Evolutionary conservation across 1,140 invertebrate genomes (phyloP).

Genomic region (Acromyrmex heyeri): DNA sequence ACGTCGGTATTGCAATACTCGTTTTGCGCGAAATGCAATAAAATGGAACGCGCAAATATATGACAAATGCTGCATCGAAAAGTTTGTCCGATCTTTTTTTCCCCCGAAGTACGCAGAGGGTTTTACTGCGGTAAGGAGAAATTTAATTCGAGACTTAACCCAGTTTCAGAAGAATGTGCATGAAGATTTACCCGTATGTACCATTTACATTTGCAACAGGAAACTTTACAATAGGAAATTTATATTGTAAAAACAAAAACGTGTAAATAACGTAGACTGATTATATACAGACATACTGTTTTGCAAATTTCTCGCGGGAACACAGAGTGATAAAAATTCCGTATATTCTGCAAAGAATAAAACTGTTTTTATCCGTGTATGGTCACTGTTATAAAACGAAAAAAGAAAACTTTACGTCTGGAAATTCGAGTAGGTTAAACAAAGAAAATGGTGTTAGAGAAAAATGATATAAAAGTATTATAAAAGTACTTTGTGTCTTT

Average conservation of each 20-base stretch:
- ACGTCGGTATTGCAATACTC: constrained; percentile 21
- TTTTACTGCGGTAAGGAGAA: constrained; percentile 48
- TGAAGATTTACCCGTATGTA: constrained; percentile 38
- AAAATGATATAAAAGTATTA: neutral
- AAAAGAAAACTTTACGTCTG: neutral
- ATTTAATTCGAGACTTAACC: constrained; percentile 77
- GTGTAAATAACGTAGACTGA: constrained; percentile 4
- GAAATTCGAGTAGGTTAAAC: constrained; percentile 25
- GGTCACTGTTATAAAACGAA: neutral
- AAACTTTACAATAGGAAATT: constrained; percentile 31
- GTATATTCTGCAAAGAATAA: neutral
- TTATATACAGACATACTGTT: constrained; percentile 3
- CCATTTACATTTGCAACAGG: constrained; percentile 26
- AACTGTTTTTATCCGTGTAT: constrained; percentile 4
- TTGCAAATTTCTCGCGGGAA: constrained; percentile 1
- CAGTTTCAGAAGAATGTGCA: constrained; percentile 74
- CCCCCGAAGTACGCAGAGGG: constrained; percentile 7
- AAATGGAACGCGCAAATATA: constrained; percentile 50
- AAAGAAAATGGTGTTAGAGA: neutral
- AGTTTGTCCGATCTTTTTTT: constrained; percentile 61
- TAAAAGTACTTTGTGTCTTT: neutral
- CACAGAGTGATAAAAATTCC: constrained; percentile 17
- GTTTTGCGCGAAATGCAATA: constrained; percentile 28
- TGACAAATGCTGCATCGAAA: constrained; percentile 52
- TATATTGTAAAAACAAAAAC: constrained; percentile 27